A percentile compares a stretch with the other conserved stretches of the same genome.
Evolutionary conservation across 2,888 invertebrate species (phyloP).

Genomic region (Elmis aenea): DNA sequence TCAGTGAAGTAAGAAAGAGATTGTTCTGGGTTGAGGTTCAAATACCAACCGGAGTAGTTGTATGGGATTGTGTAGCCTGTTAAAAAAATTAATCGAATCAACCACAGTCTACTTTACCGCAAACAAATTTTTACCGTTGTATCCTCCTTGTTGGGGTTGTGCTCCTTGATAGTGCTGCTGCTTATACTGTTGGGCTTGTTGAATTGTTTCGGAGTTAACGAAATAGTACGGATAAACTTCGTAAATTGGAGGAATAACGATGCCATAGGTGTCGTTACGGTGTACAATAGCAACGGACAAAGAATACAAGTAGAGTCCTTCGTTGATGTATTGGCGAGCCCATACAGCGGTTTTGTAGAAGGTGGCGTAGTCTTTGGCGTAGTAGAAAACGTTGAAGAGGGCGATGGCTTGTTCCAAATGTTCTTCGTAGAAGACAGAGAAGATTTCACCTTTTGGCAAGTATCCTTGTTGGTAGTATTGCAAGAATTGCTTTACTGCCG

Average conservation of each 20-base stretch:
- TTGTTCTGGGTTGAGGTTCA: slow-evolving; percentile 53
- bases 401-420: slow-evolving; percentile 60
- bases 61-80: slow-evolving; percentile 52
- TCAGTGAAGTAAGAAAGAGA: slow-evolving; percentile 65
- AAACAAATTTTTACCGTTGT: too few relatives aligned
- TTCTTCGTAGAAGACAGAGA: slow-evolving; percentile 56
- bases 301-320: slow-evolving; percentile 64
- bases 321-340: slow-evolving; percentile 63
- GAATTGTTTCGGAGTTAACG: slow-evolving; percentile 63
- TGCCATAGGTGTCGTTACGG: slow-evolving; percentile 58
- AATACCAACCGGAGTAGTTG: slow-evolving; percentile 58
- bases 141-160: not conserved
- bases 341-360: slow-evolving; percentile 66
- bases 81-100: too few relatives aligned
- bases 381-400: slow-evolving; percentile 62
- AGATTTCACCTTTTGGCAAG: slow-evolving; percentile 57
- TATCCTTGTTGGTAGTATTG: slow-evolving; percentile 53
- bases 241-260: slow-evolving; percentile 65
- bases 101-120: too few relatives aligned
- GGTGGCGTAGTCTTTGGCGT: slow-evolving; percentile 65
- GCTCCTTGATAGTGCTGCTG: slow-evolving; percentile 46
- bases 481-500: slow-evolving; percentile 55
- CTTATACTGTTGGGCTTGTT: slow-evolving; percentile 59
- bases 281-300: slow-evolving; percentile 58
- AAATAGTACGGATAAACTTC: slow-evolving; percentile 70